Evolutionary conservation across 2,797 vertebrate genomes (phyloP).

Genomic region (Sebastes aleutianus): DNA sequence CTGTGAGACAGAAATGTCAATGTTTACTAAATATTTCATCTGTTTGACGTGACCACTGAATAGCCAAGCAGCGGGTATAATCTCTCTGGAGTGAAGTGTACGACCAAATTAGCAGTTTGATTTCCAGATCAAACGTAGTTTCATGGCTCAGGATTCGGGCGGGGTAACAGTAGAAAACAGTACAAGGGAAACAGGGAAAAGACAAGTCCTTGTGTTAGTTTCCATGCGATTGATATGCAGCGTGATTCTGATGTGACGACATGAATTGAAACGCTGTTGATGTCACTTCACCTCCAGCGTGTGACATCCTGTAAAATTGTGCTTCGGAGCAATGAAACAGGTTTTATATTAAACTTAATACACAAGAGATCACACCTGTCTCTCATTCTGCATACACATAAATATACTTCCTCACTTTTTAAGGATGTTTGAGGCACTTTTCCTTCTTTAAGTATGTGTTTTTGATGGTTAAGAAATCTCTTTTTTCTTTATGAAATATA

Average conservation of each 20-base stretch:
- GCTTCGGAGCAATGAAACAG: conserved; percentile 16
- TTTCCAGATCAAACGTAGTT: conserved; percentile 65
- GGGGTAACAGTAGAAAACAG: not conserved
- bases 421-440: not conserved
- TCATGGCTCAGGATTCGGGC: conserved; percentile 10
- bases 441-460: not conserved
- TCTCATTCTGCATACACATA: not conserved
- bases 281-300: conserved; percentile 10
- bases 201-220: not conserved
- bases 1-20: conserved; percentile 51
- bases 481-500: not conserved
- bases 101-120: conserved; percentile 57
- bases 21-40: conserved; percentile 69
- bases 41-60: conserved; percentile 55
- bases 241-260: not conserved
- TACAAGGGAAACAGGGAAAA: not conserved
- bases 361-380: conserved; percentile 1
- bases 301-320: conserved; percentile 29
- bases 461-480: not conserved
- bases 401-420: not conserved
- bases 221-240: conserved; percentile 5
- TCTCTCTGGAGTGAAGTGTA: conserved; percentile 48
- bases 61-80: conserved; percentile 32
- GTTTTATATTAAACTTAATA: conserved; percentile 25
- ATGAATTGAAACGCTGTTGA: not conserved